Percentiles rank a stretch among this genome's conserved stretches.
phyloP scores from a whole-genome alignment of 2,888 invertebrate genomes.

The Perithous albicinctus region DNA sequence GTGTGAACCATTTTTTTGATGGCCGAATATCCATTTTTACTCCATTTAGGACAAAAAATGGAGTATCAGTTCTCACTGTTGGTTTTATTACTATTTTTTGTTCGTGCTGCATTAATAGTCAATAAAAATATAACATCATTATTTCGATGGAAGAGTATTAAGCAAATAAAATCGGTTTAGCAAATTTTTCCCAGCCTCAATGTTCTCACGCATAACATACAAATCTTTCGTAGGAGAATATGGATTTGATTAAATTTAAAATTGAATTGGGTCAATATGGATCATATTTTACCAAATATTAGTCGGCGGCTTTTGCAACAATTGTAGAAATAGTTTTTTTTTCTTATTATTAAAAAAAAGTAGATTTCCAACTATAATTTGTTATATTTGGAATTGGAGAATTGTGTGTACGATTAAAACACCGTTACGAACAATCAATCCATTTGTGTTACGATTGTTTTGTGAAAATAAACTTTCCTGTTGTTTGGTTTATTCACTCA shows the following conservation, averaged over 20 bases:
- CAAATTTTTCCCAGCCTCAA: background rate
- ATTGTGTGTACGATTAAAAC: too few species aligned
- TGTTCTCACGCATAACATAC: background rate
- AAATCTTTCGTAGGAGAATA: too few species aligned
- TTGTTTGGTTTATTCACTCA: constrained; percentile 40
- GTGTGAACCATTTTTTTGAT: constrained; percentile 39
- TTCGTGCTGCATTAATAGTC: background rate
- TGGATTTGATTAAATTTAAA: too few species aligned
- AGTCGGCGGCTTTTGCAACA: too few species aligned
- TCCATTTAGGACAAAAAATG: constrained; percentile 1
- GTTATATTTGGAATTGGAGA: too few species aligned
- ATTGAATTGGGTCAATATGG: too few species aligned
- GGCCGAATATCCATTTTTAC: constrained; percentile 20
- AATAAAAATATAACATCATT: constrained; percentile 17
- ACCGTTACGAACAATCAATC: too few species aligned
- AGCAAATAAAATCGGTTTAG: background rate
- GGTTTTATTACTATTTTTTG: constrained; percentile 6
- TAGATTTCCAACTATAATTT: too few species aligned
- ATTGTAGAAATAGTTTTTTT: too few species aligned
- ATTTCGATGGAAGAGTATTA: background rate
- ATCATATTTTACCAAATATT: too few species aligned
- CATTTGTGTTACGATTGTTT: too few species aligned
- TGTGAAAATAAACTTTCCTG: constrained; percentile 40
- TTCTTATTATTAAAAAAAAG: too few species aligned
- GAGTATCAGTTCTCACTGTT: background rate